Evolutionary conservation across 2,797 vertebrate species (phyloP), one percentile per base, ranked within the genome.

Genomic region (Lepilemur ruficaudatus): DNA sequence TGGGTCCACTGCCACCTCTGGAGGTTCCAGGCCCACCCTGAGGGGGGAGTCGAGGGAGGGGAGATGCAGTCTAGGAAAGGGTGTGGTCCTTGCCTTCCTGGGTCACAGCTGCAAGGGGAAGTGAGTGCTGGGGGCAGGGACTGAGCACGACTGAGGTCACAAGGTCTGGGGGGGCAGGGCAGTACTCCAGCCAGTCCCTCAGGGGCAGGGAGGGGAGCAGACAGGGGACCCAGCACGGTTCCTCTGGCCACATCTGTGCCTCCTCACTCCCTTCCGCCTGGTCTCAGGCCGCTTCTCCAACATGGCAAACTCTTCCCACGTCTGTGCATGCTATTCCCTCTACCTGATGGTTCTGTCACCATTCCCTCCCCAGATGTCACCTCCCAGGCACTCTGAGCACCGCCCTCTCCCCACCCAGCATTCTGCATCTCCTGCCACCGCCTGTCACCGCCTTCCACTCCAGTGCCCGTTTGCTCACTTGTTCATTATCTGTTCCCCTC

Each of bases 41-140:
- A 7, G 23, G 25, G 12, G n/a, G 67, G 72, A 38, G 30, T 2
- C 3, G 9, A 8, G 13, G 35, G 28, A 67, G 14, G 11, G 67
- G 46, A 55, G 38, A 18, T 1, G 2, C 63, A 41, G 32, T 63
- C 84, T 69, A 75, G 89, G 73, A 94, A 95, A 92, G 50, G 57
- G 61, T n/a, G 48, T 28, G 2, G 46, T 13, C 35, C 15, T 52
- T 55, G 89, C 10, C 35, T 89, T 91, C 59, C 41, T 6, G 22
- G 82, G 92, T 67, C 83, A 73, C 11, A 18, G 8, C 3, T 23
- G 50, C 92, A 97, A 93, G 90, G 48, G 92, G 96, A 97, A 96
- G 94, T 75, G 30, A 38, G 73, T 43, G 82, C 63, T 82, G 82
- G 91, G 69, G 52, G 59, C 3, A 13, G 59, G 48, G 65, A 35